Base-by-base conservation (phyloP, 2,888 invertebrate species). In the Sarcophaga subvicina region DNA sequence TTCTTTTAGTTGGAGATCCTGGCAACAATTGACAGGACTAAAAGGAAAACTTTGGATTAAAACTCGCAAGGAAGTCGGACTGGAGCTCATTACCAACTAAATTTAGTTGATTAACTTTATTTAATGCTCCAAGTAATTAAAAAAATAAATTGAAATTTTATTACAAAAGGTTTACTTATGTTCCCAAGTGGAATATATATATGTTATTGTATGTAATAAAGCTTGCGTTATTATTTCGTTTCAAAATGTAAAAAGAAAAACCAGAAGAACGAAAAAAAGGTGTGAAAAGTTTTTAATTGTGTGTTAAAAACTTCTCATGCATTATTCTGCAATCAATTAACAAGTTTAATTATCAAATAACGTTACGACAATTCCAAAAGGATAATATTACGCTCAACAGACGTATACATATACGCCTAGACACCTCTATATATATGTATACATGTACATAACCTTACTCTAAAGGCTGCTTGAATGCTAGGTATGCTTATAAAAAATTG, bases 241-340 rank as follows among this genome's bases (percentile, higher is more conserved):
- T 54, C 4, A 54, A 54, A 54, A 63, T 79, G 14, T 25, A 75
- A 11, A 45, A 67, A 27, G 6, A 47, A 60, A 73, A 66, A 49
- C 49, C 4, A 27, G 14, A 6, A 27, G 10, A 78, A 12, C 10
- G 20, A 11, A 72, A 66, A 59, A 49, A 54, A 25, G 8, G 64
- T 10, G 37, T 22, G 49, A 77, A 83, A 87, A 83, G 64, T 80
- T 87, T 83, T 83, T 87, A 87, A 87, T 87, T 83, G 80, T 62
- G 54, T 83, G 78, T 83, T 83, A 76, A 83, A 78, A 81, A 87
- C 70, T 87, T 83, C 75, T 73, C 63, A 83, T 83, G 75, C 80
- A 81, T 87, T 83, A 87, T 81, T 81, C 80, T 87, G 83, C 80
- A 78, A 87, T 81, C 86, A 81, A 87, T 87, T 87, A 83, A 87